Percentiles rank a stretch among this genome's conserved stretches.
Conservation (phyloP, 2,888 invertebrate species). For the Cantharis flavilabris region DNA sequence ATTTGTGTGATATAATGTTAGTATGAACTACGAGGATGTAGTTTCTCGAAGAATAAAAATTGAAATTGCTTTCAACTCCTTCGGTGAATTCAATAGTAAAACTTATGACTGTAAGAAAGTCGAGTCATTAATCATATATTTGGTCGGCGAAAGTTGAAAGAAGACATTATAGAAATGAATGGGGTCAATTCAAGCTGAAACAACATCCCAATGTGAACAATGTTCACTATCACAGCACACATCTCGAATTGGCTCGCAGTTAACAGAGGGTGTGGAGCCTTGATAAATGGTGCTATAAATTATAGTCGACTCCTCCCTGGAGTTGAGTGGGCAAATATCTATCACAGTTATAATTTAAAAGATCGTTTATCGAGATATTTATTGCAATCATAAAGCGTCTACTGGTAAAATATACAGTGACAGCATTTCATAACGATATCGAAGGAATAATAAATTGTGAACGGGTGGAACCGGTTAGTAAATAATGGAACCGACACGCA, state of each 20-base stretch:
- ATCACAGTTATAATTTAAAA: constrained; percentile 59
- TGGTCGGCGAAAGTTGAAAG: constrained; percentile 55
- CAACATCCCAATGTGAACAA: constrained; percentile 45
- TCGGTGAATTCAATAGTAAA: background rate
- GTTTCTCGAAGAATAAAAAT: background rate
- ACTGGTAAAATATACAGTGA: constrained; percentile 49
- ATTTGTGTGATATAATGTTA: background rate
- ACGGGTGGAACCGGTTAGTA: constrained; percentile 36
- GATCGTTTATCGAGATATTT: constrained; percentile 58
- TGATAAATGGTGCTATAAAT: constrained; percentile 59
- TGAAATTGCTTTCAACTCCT: constrained; percentile 2
- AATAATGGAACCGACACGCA: constrained; percentile 37
- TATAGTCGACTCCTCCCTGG: constrained; percentile 55
- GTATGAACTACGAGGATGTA: background rate
- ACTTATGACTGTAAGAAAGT: constrained; percentile 35
- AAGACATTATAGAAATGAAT: constrained; percentile 57
- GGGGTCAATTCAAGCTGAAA: constrained; percentile 57
- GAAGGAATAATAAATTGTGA: constrained; percentile 37
- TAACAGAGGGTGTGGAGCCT: constrained; percentile 58
- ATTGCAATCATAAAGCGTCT: constrained; percentile 56
- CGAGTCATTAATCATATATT: constrained; percentile 47
- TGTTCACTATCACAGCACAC: constrained; percentile 56
- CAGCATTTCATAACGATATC: constrained; percentile 44
- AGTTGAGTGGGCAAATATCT: constrained; percentile 59
- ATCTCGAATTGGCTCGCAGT: constrained; percentile 63